Evolutionary conservation across 2,797 vertebrate genomes (phyloP), one percentile per base, ranked within the genome.

Genomic region (Acomys russatus): DNA sequence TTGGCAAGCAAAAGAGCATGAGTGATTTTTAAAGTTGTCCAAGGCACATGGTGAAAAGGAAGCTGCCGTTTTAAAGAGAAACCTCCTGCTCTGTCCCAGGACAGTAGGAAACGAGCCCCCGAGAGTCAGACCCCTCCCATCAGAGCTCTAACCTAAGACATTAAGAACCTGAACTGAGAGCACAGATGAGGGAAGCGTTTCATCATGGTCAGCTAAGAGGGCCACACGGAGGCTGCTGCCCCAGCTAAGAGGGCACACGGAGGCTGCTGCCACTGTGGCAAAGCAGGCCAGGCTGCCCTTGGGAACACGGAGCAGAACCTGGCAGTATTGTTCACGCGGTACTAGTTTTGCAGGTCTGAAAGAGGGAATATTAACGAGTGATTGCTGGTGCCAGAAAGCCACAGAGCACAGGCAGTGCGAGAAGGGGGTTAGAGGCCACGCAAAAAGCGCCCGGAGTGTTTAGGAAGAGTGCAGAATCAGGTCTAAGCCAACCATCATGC

Each of bases 381-480:
- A 56, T 28, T 35, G 33, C 17, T 73, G 23, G 12, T 59, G 28
- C 4, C 51, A 87, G 23, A 86, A 73, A 38, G 22, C 4, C n/a
- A 18, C 6, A 15, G 30, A 68, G 28, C 3, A 12, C 63, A 85
- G 28, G 28, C 6, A 23, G 22, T 56, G 68, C 59, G 85, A 59
- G 85, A n/a, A 14, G 54, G 70, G 51, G 14, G 64, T 56, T 38
- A n/a, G 68, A 17, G 54, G 59, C 23, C 14, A 25, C 35, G 68
- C 22, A 25, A 23, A 35, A 51, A 38, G 68, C 68, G 33, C 51
- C n/a, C 18, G 51, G 6, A 23, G 35, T 88, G 49, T 35, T 25
- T 90, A 80, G 25, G 9, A 63, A 95, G 30, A 92, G n/a, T 33
- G 85, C 30, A 30, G 63, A 93, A 56, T 91, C 9, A 83, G 86